phyloP scores from a whole-genome alignment of 2,888 invertebrate genomes.

The Empis livida region DNA sequence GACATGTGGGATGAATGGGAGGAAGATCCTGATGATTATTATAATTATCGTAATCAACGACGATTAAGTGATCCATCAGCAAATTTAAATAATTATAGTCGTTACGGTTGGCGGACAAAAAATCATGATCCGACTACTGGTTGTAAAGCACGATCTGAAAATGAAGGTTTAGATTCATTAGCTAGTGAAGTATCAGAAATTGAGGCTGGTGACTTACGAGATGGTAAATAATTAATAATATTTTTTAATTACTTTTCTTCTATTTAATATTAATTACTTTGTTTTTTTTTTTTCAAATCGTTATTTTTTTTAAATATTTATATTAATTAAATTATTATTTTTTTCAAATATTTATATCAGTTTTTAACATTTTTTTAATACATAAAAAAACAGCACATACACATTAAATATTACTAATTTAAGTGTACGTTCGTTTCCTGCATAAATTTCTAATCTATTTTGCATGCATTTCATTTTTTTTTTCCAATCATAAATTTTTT shows the following conservation, averaged over 20 bases:
- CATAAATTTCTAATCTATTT: too few relatives aligned
- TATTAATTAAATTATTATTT: not conserved
- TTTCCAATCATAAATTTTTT: too few relatives aligned
- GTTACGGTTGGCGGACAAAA: conserved; percentile 66
- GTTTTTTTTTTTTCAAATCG: not conserved
- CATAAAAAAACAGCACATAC: too few relatives aligned
- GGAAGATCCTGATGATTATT: conserved; percentile 74
- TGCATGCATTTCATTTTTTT: too few relatives aligned
- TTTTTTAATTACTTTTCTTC: not conserved
- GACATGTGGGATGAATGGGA: conserved; percentile 90
- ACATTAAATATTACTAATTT: too few relatives aligned
- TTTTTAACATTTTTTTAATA: conserved; percentile 3
- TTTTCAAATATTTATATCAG: not conserved
- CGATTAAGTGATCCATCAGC: conserved; percentile 84
- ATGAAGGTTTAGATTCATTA: conserved; percentile 78
- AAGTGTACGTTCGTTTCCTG: too few relatives aligned
- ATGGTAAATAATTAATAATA: conserved; percentile 53
- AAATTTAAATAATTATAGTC: conserved; percentile 71
- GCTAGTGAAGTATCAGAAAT: conserved; percentile 79
- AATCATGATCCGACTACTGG: conserved; percentile 43
- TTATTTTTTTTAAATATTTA: conserved; percentile 7
- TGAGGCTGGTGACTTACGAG: conserved; percentile 84
- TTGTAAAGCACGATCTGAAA: conserved; percentile 77
- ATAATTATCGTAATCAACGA: conserved; percentile 66
- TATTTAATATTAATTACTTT: not conserved